Percentiles rank a stretch among this genome's conserved stretches.
These are phyloP conservation scores for Mamestra brassicae DNA, from an alignment of 2,888 invertebrate species.

Conservation along the genomic window DNA sequence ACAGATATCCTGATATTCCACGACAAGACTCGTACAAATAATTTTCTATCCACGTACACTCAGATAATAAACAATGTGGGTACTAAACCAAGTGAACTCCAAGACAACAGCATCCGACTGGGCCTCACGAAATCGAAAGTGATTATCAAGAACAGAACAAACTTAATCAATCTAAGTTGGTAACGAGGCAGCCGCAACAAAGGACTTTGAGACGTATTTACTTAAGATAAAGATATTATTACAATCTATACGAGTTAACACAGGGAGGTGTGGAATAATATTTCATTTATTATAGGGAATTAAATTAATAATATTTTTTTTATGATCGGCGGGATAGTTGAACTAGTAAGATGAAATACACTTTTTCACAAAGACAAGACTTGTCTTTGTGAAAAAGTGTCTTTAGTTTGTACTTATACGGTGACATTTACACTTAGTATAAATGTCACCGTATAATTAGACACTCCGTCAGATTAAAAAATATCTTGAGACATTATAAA, in stretches of 20 bases:
- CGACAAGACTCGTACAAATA: not conserved
- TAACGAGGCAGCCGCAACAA: slow-evolving; percentile 62
- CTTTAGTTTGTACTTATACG: too few relatives aligned
- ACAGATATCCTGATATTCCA: too few relatives aligned
- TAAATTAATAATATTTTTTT: not conserved
- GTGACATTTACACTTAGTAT: too few relatives aligned
- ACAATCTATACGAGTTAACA: slow-evolving; percentile 55
- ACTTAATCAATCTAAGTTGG: slow-evolving; percentile 83
- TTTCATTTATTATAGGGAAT: not conserved
- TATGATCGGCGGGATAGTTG: not conserved
- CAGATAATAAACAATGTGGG: slow-evolving; percentile 3
- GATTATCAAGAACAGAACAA: slow-evolving; percentile 71
- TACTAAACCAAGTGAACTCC: slow-evolving; percentile 16
- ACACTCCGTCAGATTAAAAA: too few relatives aligned
- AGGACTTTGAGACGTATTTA: slow-evolving; percentile 72
- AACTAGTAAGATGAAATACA: too few relatives aligned
- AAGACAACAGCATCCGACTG: slow-evolving; percentile 50
- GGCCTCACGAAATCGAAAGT: slow-evolving; percentile 58
- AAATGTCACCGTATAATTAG: too few relatives aligned
- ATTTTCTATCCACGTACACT: not conserved
- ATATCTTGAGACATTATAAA: too few relatives aligned
- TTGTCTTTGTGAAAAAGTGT: too few relatives aligned
- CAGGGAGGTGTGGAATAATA: slow-evolving; percentile 52
- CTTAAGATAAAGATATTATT: slow-evolving; percentile 72
- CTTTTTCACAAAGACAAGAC: too few relatives aligned